These are phyloP conservation scores for Halocaridina rubra DNA, from an alignment of 2,888 invertebrate genomes.

Conservation along the genomic window DNA sequence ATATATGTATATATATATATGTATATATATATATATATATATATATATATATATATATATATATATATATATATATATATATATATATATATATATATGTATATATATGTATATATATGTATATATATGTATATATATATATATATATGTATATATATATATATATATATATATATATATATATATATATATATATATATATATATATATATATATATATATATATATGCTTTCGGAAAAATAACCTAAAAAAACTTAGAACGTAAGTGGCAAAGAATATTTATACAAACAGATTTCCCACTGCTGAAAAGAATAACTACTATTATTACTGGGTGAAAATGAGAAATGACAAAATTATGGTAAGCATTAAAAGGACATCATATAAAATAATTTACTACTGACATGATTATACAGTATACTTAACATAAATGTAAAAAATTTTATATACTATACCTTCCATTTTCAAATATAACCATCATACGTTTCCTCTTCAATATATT, in stretches of 20 bases:
- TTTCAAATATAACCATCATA: neutral
- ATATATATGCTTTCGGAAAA: neutral
- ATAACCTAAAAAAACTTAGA: no score
- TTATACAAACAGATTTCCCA: no score
- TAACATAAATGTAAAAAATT: neutral
- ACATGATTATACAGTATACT: neutral
- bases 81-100: neutral
- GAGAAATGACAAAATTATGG: neutral
- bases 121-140: neutral
- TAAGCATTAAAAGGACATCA: neutral
- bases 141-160: neutral
- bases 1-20: neutral
- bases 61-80: neutral
- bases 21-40: neutral
- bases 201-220: neutral
- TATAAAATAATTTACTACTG: neutral
- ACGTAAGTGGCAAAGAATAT: no score
- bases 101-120: neutral
- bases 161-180: neutral
- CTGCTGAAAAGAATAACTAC: no score
- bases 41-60: neutral
- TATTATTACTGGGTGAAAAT: neutral
- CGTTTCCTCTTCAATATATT: constrained; percentile 17
- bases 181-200: neutral
- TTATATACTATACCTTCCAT: constrained; percentile 30